These are phyloP conservation scores for Scaptomyza pallida DNA, from an alignment of 1,140 invertebrate species.

Conservation along the genomic window DNA sequence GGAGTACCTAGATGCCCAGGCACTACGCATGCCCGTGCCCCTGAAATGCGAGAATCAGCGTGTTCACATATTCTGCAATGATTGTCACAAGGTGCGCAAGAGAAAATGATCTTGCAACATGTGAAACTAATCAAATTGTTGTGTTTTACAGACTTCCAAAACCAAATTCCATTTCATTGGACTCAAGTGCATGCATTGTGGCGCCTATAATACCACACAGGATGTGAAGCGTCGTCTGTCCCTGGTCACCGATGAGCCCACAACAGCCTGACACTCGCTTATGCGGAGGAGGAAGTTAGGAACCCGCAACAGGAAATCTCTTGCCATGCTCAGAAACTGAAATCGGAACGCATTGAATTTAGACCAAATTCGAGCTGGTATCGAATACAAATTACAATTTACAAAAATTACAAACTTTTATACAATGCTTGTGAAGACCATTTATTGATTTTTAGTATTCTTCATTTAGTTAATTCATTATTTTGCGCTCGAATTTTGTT, in stretches of 20 bases:
- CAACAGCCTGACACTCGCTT: conserved; percentile 69
- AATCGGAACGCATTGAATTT: conserved; percentile 79
- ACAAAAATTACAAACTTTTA: conserved; percentile 24
- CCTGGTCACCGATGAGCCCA: conserved; percentile 75
- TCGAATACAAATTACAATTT: conserved; percentile 66
- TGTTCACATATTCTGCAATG: conserved; percentile 93
- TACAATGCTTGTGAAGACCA: no score
- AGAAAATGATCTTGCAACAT: background rate
- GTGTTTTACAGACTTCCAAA: conserved; percentile 87
- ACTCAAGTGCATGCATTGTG: conserved; percentile 92
- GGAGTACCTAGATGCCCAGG: conserved; percentile 92
- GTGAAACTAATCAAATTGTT: background rate
- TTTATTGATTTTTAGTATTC: no score
- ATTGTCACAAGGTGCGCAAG: conserved; percentile 91
- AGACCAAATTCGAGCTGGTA: conserved; percentile 82
- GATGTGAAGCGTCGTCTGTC: conserved; percentile 80
- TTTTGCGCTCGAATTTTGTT: conserved; percentile 60
- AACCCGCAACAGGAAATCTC: conserved; percentile 72
- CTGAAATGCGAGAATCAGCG: conserved; percentile 91
- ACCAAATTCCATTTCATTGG: conserved; percentile 94
- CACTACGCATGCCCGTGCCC: conserved; percentile 92
- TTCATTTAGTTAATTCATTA: conserved; percentile 17
- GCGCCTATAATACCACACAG: conserved; percentile 94
- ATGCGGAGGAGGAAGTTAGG: no score
- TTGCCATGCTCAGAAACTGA: conserved; percentile 74